A percentile compares a stretch with the other conserved stretches of the same genome.
These are phyloP conservation scores for Dichetophora obliterata DNA, from an alignment of 2,888 invertebrate species.

Conservation along the genomic window DNA sequence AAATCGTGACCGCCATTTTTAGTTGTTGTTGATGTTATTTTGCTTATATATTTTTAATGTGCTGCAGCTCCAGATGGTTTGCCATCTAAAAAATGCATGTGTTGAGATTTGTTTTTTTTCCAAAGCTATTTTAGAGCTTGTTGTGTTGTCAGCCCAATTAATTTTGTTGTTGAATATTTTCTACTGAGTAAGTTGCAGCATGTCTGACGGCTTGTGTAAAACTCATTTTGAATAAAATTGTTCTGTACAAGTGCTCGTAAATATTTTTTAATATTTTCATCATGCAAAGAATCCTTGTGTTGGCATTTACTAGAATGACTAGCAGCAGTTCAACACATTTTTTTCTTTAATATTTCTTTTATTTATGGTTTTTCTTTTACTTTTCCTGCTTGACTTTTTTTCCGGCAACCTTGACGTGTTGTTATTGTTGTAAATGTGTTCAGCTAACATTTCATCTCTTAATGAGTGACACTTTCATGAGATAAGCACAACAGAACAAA, in stretches of 20 bases:
- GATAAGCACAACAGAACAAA: neutral
- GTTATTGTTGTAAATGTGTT: neutral
- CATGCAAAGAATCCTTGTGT: neutral
- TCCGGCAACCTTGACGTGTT: neutral
- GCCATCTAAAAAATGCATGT: neutral
- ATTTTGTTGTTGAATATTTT: conserved; percentile 1
- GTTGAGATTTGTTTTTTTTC: neutral
- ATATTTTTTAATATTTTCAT: too few species aligned
- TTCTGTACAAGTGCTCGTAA: neutral
- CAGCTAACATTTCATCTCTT: neutral
- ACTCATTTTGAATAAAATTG: too few species aligned
- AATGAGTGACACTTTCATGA: conserved; percentile 8
- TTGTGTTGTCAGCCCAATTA: conserved; percentile 23
- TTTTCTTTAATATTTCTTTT: neutral
- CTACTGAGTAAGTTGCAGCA: neutral
- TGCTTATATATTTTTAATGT: too few species aligned
- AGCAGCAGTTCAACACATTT: neutral
- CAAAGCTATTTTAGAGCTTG: neutral
- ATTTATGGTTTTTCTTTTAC: neutral
- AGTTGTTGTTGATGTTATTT: neutral
- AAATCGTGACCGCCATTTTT: conserved; percentile 27
- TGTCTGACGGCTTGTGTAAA: too few species aligned
- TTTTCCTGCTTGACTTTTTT: neutral
- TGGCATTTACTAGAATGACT: neutral
- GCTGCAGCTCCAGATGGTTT: neutral